Conservation (phyloP, 2,113 vertebrate genomes). For the Pandion haliaetus region DNA sequence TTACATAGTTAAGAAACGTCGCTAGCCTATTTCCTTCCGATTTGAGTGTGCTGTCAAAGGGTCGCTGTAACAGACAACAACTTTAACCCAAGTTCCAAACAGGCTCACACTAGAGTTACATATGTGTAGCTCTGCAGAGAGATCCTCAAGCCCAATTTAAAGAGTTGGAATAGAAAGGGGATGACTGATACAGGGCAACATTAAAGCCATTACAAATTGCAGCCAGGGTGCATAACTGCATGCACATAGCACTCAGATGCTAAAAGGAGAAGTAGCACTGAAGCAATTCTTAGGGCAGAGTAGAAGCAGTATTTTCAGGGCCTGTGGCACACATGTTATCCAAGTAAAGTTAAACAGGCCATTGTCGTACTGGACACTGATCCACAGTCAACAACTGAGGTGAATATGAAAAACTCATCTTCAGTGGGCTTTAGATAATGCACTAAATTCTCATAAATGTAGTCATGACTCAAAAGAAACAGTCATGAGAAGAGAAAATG, state of each 20-base stretch:
- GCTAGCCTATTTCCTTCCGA: constrained; percentile 99
- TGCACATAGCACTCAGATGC: background rate
- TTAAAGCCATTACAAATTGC: background rate
- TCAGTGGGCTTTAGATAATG: background rate
- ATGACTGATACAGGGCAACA: background rate
- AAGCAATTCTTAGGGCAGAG: background rate
- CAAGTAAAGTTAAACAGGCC: background rate
- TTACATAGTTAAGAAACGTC: constrained; percentile 99
- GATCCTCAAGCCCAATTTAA: background rate
- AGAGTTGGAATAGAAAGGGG: background rate
- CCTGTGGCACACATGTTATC: background rate
- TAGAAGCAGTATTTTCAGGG: background rate
- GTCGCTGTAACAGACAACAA: constrained; percentile 97
- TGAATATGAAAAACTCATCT: background rate
- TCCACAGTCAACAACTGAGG: background rate
- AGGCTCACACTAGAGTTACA: background rate
- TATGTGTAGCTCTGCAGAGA: background rate
- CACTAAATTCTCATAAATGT: background rate
- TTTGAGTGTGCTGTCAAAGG: constrained; percentile 96
- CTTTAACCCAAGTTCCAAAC: constrained; percentile 76
- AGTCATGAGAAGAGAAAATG: background rate
- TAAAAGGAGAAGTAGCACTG: rapidly evolving
- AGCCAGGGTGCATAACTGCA: background rate
- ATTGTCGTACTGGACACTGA: background rate
- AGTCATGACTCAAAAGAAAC: background rate